Conservation (phyloP, 1,140 invertebrate genomes). For the Papilio machaon region DNA sequence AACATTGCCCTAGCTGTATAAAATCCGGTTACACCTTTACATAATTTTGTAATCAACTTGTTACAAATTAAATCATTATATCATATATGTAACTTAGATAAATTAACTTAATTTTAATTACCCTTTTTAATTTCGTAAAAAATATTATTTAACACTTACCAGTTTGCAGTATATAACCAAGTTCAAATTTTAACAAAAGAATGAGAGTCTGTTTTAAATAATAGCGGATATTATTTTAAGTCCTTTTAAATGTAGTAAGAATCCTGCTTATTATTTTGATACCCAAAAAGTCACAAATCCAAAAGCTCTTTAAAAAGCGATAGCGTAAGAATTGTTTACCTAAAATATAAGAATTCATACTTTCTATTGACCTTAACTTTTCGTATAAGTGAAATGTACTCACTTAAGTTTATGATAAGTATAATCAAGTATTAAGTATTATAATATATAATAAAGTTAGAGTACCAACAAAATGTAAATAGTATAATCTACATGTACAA, state of each 20-base stretch:
- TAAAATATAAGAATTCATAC: no score
- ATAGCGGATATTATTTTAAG: not conserved
- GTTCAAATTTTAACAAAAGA: not conserved
- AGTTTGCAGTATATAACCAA: not conserved
- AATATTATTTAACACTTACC: not conserved
- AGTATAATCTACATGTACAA: not conserved
- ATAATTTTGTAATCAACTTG: not conserved
- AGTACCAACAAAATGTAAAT: not conserved
- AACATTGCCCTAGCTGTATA: not conserved
- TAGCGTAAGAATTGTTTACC: no score
- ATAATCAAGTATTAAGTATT: not conserved
- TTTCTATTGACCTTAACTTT: no score
- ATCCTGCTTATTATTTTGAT: not conserved
- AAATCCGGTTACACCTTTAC: not conserved
- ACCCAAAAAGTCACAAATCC: no score
- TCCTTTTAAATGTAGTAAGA: no score
- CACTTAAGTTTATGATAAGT: not conserved
- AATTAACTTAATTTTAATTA: not conserved
- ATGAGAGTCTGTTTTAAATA: not conserved
- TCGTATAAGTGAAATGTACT: no score
- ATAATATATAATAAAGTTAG: not conserved
- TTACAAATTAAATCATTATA: not conserved
- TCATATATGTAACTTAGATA: not conserved
- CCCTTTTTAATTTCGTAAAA: not conserved
- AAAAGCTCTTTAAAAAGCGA: no score